phyloP scores from a whole-genome alignment of 2,797 vertebrate species.

The Eulemur rubriventer region DNA sequence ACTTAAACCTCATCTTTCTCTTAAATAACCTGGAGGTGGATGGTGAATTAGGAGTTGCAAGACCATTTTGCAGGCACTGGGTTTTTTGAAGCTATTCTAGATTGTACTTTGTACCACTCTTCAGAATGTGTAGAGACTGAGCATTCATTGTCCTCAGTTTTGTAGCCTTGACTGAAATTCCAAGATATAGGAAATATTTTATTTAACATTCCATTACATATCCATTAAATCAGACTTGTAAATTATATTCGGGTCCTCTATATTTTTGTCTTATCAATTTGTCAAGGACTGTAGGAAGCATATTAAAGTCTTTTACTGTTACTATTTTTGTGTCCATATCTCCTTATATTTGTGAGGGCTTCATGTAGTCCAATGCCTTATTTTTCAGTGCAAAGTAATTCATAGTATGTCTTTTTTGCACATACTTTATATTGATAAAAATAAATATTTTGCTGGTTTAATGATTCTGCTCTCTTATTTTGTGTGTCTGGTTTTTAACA shows the following conservation, averaged over 20 bases:
- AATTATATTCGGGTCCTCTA: background rate
- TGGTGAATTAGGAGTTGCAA: background rate
- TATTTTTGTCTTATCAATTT: background rate
- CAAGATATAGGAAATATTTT: background rate
- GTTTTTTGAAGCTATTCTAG: background rate
- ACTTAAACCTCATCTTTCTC: too few species aligned
- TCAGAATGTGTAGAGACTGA: background rate
- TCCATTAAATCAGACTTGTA: background rate
- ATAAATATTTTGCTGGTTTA: background rate
- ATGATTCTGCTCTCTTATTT: background rate
- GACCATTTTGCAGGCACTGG: background rate
- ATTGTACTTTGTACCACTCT: background rate
- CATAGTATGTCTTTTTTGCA: background rate
- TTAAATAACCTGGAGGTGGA: background rate
- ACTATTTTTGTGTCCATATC: background rate
- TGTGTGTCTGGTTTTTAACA: background rate
- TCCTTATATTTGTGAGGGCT: background rate
- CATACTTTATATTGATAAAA: background rate
- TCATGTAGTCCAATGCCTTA: background rate
- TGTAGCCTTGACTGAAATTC: background rate
- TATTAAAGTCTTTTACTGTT: background rate
- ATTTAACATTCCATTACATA: background rate
- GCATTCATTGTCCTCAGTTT: background rate
- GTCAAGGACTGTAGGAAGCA: background rate
- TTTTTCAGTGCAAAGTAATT: constrained; percentile 7